phyloP scores from a whole-genome alignment of 2,888 invertebrate species.

The Tetrapedia diversipes region DNA sequence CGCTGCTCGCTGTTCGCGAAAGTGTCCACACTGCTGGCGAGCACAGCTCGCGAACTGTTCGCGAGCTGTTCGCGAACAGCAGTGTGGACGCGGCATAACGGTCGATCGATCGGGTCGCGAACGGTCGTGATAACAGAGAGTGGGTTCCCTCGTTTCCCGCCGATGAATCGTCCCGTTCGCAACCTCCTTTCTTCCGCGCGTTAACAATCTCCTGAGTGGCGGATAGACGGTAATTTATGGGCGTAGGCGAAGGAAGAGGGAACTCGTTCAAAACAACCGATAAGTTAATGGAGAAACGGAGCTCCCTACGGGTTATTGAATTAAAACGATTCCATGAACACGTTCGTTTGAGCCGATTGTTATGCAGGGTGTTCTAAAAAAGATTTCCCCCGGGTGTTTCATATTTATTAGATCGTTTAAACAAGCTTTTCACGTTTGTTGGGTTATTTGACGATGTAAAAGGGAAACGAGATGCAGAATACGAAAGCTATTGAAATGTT shows the following conservation, averaged over 20 bases:
- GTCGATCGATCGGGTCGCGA: background rate
- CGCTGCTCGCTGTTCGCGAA: no score
- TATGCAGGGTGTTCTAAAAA: no score
- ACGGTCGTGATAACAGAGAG: background rate
- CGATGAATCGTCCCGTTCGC: background rate
- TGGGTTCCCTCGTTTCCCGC: background rate
- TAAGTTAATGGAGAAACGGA: constrained; percentile 47
- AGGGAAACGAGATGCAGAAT: no score
- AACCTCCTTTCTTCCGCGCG: constrained; percentile 14
- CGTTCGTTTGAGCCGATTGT: no score
- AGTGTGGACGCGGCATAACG: no score
- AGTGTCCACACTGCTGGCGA: no score
- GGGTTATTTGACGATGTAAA: no score
- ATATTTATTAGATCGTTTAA: no score
- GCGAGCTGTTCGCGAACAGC: constrained; percentile 11
- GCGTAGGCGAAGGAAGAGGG: background rate
- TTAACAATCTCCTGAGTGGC: constrained; percentile 27
- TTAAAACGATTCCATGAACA: constrained; percentile 15
- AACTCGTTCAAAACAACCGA: constrained; percentile 57
- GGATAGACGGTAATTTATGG: constrained; percentile 52
- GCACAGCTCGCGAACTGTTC: background rate
- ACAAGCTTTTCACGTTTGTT: no score
- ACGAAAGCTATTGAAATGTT: no score
- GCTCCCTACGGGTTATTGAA: constrained; percentile 8
- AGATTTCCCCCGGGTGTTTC: no score